Base-by-base conservation (phyloP, 2,888 invertebrate species). In the Acleris laterana region DNA sequence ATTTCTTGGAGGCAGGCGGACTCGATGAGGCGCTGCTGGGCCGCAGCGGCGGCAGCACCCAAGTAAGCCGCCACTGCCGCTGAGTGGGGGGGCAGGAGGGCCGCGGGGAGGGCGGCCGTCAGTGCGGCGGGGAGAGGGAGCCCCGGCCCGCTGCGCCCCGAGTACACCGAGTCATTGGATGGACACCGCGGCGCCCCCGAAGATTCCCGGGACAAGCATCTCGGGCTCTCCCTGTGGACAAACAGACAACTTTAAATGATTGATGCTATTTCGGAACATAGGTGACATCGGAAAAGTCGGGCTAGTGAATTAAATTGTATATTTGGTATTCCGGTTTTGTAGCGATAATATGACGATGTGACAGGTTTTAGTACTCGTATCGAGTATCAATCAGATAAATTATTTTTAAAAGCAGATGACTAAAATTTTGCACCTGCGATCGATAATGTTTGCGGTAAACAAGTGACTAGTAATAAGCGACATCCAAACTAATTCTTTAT, bases 31-130 rank as follows among this genome's bases (percentile, higher is more conserved):
- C 96, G 94, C 85, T 96, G 96, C 75, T 96, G 96, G 64, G 95
- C 95, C 28, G 95, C 95, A 3, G 95, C 95, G 6, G 95, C 95
- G 19, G 95, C 95, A 4, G 96, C 96, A 68, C 95, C 95, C 63
- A 96, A 93, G 83, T 96, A 96, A 6, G 96, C 97, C 25, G 96
- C 96, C 93, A 97, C 96, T 3, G 96, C 96, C 3, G 96, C 96
- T 5, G 96, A 96, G 84, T 96, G 96, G 38, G 96, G 95, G 20
- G 96, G 96, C 75, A 96, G 84, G 20, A 96, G 93, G 11, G 95
- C 94, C 28, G 95, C 94, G 48, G 95, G 95, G 75, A 96, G 93
- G 46, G 95, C 95, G 5, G 90, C 91, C 52, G 95, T 94, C 71
- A 96, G 94, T 83, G 96, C 96, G 25, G 95, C 93, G 49, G 89